Base-by-base conservation (phyloP, 2,113 vertebrate genomes). In the Pituophis catenifer region DNA sequence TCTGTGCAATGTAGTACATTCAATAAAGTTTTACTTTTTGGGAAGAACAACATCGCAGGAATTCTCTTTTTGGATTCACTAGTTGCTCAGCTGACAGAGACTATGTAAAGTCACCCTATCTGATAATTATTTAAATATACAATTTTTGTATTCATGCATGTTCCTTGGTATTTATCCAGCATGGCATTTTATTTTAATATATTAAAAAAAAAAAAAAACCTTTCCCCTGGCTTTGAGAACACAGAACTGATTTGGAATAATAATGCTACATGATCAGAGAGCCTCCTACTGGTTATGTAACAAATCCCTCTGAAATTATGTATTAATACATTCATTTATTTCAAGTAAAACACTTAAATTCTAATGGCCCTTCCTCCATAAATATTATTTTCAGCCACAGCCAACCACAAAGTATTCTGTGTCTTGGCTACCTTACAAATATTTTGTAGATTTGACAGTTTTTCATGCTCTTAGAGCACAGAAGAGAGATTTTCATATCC, bases 271-370 rank as follows among this genome's bases (percentile, higher is more conserved):
- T 94, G 91, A 50, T 50, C 94, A 44, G 3, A 96, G 52, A 89
- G 94, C 95, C 95, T 91, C 92, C 96, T 53, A 95, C 94, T 95
- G 97, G 90, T 59, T 17, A 24, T 11, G 1, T 50, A 5, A 1
- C 3, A 86, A 38, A 24, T 86, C 19, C 53, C 33, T 90, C 54
- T 59, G 9, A 44, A 12, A 90, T 24, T 15, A 11, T 57, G 62
- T 3, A 53, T 5, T 33, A 33, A 29, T 91, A 91, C 33, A n/a
- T 54, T 33, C 52, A 58, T n/a, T 11, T 75, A 57, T 52, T 48
- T 81, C 88, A 55, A 21, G 29, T 3, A 90, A 44, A 59, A 44
- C 3, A 13, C 8, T 62, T 90, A 53, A 3, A 10, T 57, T 93
- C 29, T 50, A 86, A 86, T 52, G 44, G 9, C 6, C 15, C 48